A percentile compares a stretch with the other conserved stretches of the same genome.
These are phyloP conservation scores for Galaxias olidus DNA, from an alignment of 2,797 vertebrate species.

Conservation along the genomic window DNA sequence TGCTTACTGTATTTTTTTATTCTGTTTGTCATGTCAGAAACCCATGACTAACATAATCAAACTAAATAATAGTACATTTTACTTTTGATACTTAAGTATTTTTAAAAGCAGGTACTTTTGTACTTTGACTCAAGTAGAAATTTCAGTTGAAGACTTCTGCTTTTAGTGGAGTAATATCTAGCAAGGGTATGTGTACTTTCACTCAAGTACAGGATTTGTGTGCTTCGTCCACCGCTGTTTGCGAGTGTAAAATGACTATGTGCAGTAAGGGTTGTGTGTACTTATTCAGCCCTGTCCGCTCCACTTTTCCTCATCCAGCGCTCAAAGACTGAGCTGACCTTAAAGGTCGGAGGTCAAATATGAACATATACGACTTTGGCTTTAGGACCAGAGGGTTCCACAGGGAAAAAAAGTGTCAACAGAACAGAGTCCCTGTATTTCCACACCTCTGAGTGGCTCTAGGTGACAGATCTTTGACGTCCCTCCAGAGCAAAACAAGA, in stretches of 20 bases:
- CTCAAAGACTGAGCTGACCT: conserved; percentile 52
- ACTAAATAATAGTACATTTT: too few species aligned
- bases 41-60: too few species aligned
- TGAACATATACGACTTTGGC: conserved; percentile 58
- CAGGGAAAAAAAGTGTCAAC: conserved; percentile 55
- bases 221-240: too few species aligned
- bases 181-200: too few species aligned
- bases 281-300: not conserved
- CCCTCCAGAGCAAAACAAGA: conserved; percentile 58
- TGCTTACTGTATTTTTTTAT: too few species aligned
- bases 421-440: conserved; percentile 53
- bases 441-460: conserved; percentile 56
- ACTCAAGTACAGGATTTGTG: too few species aligned
- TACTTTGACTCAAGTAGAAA: too few species aligned
- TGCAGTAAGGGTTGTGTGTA: not conserved
- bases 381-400: conserved; percentile 46
- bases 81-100: too few species aligned
- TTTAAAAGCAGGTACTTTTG: too few species aligned
- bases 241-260: not conserved
- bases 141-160: too few species aligned
- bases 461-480: conserved; percentile 59
- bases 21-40: too few species aligned
- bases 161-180: too few species aligned
- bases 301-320: conserved; percentile 27
- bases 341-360: conserved; percentile 47